Conservation (phyloP, 2,797 vertebrate species). For the Aeoliscus strigatus region DNA sequence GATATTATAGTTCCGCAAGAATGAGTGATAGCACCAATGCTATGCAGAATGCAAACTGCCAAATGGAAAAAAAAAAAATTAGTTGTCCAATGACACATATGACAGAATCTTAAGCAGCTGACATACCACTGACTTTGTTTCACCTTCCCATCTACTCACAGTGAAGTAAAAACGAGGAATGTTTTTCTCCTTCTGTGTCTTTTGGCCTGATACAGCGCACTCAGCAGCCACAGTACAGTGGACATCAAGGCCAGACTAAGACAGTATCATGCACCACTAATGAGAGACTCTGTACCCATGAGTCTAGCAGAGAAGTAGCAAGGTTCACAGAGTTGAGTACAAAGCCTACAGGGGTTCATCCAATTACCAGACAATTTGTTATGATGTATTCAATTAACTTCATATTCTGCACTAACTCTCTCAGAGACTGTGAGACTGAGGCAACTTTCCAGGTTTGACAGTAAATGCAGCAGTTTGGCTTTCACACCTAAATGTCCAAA, state of each 20-base stretch:
- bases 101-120: conserved; percentile 9
- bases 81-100: conserved; percentile 26
- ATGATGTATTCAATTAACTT: conserved; percentile 47
- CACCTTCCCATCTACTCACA: not conserved
- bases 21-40: conserved; percentile 62
- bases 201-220: conserved; percentile 8
- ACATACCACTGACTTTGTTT: conserved; percentile 14
- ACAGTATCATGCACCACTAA: conserved; percentile 54
- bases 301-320: conserved; percentile 37
- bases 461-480: too few species aligned
- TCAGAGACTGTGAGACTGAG: conserved; percentile 3
- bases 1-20: conserved; percentile 56
- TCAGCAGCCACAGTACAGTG: conserved; percentile 35
- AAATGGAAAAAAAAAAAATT: too few species aligned
- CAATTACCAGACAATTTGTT: conserved; percentile 56
- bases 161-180: conserved; percentile 11
- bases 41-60: too few species aligned
- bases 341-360: conserved; percentile 25
- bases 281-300: conserved; percentile 52
- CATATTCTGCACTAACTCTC: conserved; percentile 36
- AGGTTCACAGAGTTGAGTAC: conserved; percentile 41
- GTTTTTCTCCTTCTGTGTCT: conserved; percentile 9
- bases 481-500: too few species aligned
- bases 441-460: conserved; percentile 7
- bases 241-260: conserved; percentile 33